phyloP scores from a whole-genome alignment of 2,113 vertebrate genomes.

The Ahaetulla prasina region DNA sequence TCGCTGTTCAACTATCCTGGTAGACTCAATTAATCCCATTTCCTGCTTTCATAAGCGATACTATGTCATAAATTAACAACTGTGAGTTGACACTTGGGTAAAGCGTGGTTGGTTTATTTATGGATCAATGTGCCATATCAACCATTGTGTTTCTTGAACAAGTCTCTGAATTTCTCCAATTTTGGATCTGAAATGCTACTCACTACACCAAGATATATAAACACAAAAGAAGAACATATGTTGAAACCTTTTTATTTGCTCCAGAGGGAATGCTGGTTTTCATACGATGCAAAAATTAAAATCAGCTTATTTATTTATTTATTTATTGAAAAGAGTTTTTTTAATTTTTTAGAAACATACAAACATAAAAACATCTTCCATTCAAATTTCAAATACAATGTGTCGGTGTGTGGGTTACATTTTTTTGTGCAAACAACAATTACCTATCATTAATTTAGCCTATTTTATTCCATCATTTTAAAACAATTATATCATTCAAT shows the following conservation, averaged over 20 bases:
- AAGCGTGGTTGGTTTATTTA: not conserved
- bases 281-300: not conserved
- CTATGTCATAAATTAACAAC: not conserved
- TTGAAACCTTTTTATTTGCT: not conserved
- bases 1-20: not conserved
- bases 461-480: too few species aligned
- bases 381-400: too few species aligned
- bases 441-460: too few species aligned
- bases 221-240: not conserved
- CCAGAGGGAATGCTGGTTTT: not conserved
- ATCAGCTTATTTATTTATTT: not conserved
- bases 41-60: not conserved
- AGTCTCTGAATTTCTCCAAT: not conserved
- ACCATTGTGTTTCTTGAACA: not conserved
- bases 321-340: too few species aligned
- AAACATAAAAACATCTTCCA: too few species aligned
- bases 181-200: not conserved
- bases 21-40: not conserved
- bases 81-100: not conserved
- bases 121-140: not conserved
- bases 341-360: too few species aligned
- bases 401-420: too few species aligned
- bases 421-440: too few species aligned
- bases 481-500: too few species aligned
- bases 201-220: not conserved